Evolutionary conservation across 2,888 invertebrate species (phyloP).

Genomic region (Apodemia mormo): DNA sequence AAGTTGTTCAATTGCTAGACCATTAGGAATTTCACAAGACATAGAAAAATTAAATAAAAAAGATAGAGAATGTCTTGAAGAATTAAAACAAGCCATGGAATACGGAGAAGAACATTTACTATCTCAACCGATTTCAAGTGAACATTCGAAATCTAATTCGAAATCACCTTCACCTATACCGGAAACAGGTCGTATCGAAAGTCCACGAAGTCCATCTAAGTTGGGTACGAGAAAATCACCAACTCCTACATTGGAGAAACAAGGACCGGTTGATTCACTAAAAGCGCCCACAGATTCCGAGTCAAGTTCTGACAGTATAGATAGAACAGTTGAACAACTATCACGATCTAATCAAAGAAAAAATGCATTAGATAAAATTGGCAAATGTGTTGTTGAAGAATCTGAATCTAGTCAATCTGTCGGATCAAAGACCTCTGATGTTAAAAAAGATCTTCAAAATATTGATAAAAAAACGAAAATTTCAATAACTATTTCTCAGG

Average conservation of each 20-base stretch:
- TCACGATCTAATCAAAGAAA: conserved; percentile 75
- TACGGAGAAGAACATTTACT: conserved; percentile 75
- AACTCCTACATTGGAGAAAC: conserved; percentile 84
- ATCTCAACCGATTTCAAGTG: conserved; percentile 72
- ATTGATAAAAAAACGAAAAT: conserved; percentile 77
- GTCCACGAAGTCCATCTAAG: conserved; percentile 70
- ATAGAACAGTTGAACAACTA: conserved; percentile 73
- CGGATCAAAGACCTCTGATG: conserved; percentile 73
- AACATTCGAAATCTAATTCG: conserved; percentile 73
- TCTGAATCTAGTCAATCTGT: conserved; percentile 83
- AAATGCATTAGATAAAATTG: conserved; percentile 65
- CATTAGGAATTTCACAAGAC: conserved; percentile 89
- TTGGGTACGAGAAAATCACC: conserved; percentile 70
- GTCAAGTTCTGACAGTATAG: conserved; percentile 79
- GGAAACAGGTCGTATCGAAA: conserved; percentile 69
- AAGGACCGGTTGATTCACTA: conserved; percentile 79
- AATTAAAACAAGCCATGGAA: conserved; percentile 82
- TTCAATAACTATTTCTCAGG: conserved; percentile 78
- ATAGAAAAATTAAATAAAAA: conserved; percentile 84
- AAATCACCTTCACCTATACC: conserved; percentile 67
- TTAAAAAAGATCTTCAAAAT: conserved; percentile 73
- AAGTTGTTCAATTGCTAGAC: conserved; percentile 90
- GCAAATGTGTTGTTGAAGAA: conserved; percentile 76
- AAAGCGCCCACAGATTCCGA: conserved; percentile 83
- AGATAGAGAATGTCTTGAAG: conserved; percentile 83